Evolutionary conservation across 2,113 vertebrate genomes (phyloP), one percentile per base, ranked within the genome.

Genomic region (Myiagra hebetior): DNA sequence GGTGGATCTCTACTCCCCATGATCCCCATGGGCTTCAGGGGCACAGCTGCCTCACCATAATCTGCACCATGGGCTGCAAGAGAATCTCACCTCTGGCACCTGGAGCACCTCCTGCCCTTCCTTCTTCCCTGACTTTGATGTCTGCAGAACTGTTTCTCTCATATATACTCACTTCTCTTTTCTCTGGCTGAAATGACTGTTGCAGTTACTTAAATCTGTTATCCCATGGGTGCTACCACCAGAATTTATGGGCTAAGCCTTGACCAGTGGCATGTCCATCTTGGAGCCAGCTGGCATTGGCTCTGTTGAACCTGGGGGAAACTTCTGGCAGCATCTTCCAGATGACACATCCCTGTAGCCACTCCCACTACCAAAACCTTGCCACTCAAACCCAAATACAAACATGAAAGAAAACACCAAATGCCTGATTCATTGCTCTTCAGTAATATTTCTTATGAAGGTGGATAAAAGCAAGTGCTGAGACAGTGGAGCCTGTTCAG

Each of bases 341-440:
- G 15, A 67, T 67, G 27, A 74, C 13, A 44, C 1, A 37, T 37
- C 3, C 10, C 12, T 44, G 44, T 6, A 81, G 37, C 14, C 19
- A 64, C 27, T 27, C 12, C 12, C 31, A 33, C 15, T 33, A 57
- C 10, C 8, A 50, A 50, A 81, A 37, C n/a, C 59, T 57, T 59
- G 27, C 8, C 19, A 33, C 23, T 44, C 27, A 44, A 65, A 42
- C 22, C 9, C 31, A 57, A 65, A 64, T 18, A 18, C 4, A 80
- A 73, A 39, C 15, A 78, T 5, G 28, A 87, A 92, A 91, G 87
- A 79, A 63, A 92, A 89, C 35, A 95, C 21, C 53, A 91, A 95
- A 47, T 30, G 17, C 17, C 33, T 22, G 23, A 74, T 84, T 86
- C 39, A 85, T 77, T 77, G 79, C 5, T 74, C 89, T 63, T 44